Evolutionary conservation across 2,888 invertebrate genomes (phyloP).

Genomic region (Drosophila meridiana): DNA sequence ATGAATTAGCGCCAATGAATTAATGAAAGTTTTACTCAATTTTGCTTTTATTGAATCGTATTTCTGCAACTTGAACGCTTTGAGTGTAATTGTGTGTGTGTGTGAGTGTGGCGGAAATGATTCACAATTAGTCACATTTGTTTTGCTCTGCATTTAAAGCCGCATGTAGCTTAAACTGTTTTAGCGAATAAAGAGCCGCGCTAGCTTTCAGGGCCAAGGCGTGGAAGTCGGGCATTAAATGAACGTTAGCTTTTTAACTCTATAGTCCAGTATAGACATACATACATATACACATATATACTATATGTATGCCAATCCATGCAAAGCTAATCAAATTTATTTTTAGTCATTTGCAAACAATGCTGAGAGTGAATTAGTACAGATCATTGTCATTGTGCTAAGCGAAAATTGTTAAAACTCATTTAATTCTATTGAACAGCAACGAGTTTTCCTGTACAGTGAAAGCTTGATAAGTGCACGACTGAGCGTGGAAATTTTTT

Average conservation of each 20-base stretch:
- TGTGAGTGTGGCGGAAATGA: conserved; percentile 52
- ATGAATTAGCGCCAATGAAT: conserved; percentile 71
- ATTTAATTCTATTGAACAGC: conserved; percentile 39
- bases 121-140: conserved; percentile 65
- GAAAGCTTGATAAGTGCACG: background rate
- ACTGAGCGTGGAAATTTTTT: background rate
- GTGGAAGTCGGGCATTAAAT: conserved; percentile 18
- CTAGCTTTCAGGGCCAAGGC: conserved; percentile 41
- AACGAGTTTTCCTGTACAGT: conserved; percentile 3
- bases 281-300: background rate
- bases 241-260: conserved; percentile 1
- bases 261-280: background rate
- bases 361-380: conserved; percentile 38
- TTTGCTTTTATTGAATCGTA: conserved; percentile 37
- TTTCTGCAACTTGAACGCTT: conserved; percentile 11
- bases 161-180: conserved; percentile 10
- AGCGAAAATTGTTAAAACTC: conserved; percentile 29
- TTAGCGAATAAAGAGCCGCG: conserved; percentile 10
- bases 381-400: conserved; percentile 24
- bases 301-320: background rate
- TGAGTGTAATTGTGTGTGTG: background rate
- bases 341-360: conserved; percentile 43
- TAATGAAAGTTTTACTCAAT: conserved; percentile 69
- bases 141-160: conserved; percentile 36
- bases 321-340: conserved; percentile 29